Evolutionary conservation across 2,888 invertebrate genomes (phyloP), one percentile per base, ranked within the genome.

Genomic region (Junonia oenone): DNA sequence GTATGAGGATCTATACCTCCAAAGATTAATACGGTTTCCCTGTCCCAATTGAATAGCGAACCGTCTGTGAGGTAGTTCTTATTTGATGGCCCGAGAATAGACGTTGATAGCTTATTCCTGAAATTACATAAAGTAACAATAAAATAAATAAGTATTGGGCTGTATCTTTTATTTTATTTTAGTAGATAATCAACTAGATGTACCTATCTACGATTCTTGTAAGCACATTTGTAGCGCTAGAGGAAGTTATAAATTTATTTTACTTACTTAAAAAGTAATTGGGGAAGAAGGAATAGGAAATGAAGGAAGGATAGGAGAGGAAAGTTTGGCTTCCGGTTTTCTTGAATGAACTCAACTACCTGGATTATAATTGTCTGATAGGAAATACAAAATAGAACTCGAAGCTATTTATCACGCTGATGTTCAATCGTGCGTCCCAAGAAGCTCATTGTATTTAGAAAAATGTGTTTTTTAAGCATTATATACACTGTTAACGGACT

Each of bases 1-100:
- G 82, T 83, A 66, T 93, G 93, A 4, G 93, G 93, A 75, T 95
- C 93, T 19, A 93, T 91, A 2, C 95, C 95, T 4, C 94, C 95
- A 67, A 95, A 93, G 13, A 94, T 91, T 9, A 94, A 75, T 3
- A 94, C 91, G 0, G 93, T 91, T 68, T 93, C 93, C 27, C 91
- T 80, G 49, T 92, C 92, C 69, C 88, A 83, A 63, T 91, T 90
- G 68, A 92, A 92, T 1, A 93, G 75, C 0, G 92, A 92, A 0
- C 85, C 86, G 26, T 91, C 90, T 0, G 77, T 63, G 6, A 85
- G 79, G 66, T 91, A 92, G 64, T 85, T 85, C 65, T 89, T 90
- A 50, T 88, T 88, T 0, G 86, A 77, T 0, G 90, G 89, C 0
- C 90, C 90, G 11, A 90, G 74, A 15, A 88, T 75, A 0, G 89